These are phyloP conservation scores for Autographa gamma DNA, from an alignment of 2,888 invertebrate species.

Conservation along the genomic window DNA sequence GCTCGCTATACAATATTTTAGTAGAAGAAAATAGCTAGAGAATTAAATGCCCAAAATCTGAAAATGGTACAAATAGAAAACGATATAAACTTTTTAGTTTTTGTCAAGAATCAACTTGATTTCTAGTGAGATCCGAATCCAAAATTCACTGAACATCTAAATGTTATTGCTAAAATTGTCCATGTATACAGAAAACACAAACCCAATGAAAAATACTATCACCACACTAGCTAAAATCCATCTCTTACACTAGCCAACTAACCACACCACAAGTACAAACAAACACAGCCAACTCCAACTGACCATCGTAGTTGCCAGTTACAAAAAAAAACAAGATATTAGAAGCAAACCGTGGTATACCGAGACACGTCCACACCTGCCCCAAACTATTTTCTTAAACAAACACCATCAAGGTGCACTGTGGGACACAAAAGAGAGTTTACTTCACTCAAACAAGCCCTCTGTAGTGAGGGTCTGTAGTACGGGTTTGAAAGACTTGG, in stretches of 20 bases:
- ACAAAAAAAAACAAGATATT: conserved; percentile 6
- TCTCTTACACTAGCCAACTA: neutral
- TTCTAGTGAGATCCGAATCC: too few species aligned
- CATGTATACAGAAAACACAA: too few species aligned
- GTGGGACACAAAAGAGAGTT: conserved; percentile 38
- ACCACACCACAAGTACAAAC: neutral
- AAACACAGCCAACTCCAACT: neutral
- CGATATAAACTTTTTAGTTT: too few species aligned
- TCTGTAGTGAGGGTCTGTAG: neutral
- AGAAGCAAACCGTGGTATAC: conserved; percentile 12
- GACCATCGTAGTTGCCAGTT: neutral
- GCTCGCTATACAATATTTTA: too few species aligned
- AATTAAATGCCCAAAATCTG: too few species aligned
- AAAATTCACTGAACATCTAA: too few species aligned
- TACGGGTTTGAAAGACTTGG: conserved; percentile 6
- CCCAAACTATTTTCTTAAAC: conserved; percentile 59
- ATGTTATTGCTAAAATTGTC: too few species aligned
- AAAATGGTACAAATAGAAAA: too few species aligned
- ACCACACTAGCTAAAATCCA: neutral
- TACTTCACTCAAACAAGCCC: conserved; percentile 31
- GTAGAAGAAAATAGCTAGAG: too few species aligned
- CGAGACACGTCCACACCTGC: conserved; percentile 26
- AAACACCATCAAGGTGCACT: conserved; percentile 56
- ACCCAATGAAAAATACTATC: neutral
- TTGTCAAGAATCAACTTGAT: too few species aligned